These are phyloP conservation scores for Cebidichthys violaceus DNA, from an alignment of 2,113 vertebrate species.

Conservation along the genomic window DNA sequence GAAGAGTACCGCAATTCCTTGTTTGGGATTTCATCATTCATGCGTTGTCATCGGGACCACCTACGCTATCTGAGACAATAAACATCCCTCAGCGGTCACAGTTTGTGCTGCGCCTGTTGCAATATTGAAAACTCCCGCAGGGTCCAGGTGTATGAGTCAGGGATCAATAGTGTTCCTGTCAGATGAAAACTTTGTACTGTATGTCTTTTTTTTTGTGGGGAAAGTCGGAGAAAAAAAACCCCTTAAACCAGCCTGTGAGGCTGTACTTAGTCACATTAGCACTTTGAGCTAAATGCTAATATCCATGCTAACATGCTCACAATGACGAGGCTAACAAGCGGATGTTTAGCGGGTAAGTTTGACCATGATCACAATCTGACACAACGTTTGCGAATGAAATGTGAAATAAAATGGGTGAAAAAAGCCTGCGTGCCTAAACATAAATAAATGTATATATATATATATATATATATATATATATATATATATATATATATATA, in stretches of 20 bases:
- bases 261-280: not conserved
- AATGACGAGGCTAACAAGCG: not conserved
- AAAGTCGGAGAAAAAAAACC: not conserved
- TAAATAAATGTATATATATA: no score
- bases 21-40: slow-evolving; percentile 33
- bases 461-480: no score
- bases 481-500: no score
- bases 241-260: not conserved
- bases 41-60: slow-evolving; percentile 55
- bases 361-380: not conserved
- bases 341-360: not conserved
- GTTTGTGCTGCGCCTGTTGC: slow-evolving; percentile 29
- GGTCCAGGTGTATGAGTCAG: not conserved
- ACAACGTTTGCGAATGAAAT: not conserved
- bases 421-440: no score
- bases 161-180: slow-evolving; percentile 9
- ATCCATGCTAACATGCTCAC: not conserved
- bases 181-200: not conserved
- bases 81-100: slow-evolving; percentile 23
- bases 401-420: no score
- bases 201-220: not conserved
- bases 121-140: slow-evolving; percentile 35
- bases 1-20: slow-evolving; percentile 24
- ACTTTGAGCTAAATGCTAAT: not conserved
- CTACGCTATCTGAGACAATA: slow-evolving; percentile 39